Conservation (phyloP, 1,140 invertebrate genomes). For the Rhagoletis pomonella region DNA sequence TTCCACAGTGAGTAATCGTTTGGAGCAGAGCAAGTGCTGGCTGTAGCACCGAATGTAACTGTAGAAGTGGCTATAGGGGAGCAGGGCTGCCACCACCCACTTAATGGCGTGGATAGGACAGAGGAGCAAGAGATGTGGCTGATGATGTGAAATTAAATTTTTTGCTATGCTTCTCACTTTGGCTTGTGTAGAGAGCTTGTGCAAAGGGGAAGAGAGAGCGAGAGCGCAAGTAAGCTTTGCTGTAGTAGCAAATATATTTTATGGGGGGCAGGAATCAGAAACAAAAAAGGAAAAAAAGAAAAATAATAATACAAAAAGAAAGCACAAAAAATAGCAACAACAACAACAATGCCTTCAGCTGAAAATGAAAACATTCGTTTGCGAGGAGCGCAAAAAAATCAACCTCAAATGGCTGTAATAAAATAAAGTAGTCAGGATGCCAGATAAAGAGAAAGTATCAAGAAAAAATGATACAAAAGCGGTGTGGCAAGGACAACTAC, state of each 20-base stretch:
- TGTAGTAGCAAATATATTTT: background rate
- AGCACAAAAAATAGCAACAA: background rate
- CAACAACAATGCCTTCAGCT: background rate
- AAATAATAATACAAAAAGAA: background rate
- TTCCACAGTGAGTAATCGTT: slow-evolving; percentile 73
- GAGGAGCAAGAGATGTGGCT: background rate
- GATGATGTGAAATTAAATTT: slow-evolving; percentile 6
- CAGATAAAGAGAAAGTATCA: background rate
- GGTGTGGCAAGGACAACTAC: background rate
- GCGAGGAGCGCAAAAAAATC: slow-evolving; percentile 18
- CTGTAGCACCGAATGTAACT: too few relatives aligned
- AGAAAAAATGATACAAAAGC: slow-evolving; percentile 56
- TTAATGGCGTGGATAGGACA: background rate
- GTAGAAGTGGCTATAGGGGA: background rate
- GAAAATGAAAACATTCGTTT: slow-evolving; percentile 3
- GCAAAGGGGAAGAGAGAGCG: background rate
- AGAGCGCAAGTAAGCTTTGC: background rate
- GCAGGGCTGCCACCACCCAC: background rate
- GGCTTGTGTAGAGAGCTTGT: background rate
- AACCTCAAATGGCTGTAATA: slow-evolving; percentile 65
- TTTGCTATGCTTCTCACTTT: background rate
- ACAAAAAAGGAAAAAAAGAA: background rate
- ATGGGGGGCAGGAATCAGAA: background rate
- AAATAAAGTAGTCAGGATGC: slow-evolving; percentile 68
- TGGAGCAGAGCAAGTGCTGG: slow-evolving; percentile 11